phyloP scores from a whole-genome alignment of 2,797 vertebrate genomes.

The Erpetoichthys calabaricus region DNA sequence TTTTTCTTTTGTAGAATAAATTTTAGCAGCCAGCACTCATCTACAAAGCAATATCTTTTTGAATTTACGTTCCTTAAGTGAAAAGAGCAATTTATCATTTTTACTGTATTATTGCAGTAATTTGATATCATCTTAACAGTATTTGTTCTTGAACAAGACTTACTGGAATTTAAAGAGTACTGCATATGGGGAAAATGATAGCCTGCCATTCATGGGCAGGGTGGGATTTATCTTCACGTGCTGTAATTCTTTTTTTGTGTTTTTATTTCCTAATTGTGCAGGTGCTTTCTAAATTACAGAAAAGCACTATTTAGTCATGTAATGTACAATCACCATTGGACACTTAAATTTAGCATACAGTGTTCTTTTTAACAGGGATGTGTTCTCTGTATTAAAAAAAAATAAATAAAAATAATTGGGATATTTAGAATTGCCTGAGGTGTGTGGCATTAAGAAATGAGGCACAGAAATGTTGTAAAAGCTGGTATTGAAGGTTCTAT shows the following conservation, averaged over 20 bases:
- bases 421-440: conserved; percentile 28
- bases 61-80: no score
- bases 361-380: conserved; percentile 18
- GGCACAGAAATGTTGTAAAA: conserved; percentile 34
- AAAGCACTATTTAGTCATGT: conserved; percentile 20
- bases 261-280: conserved; percentile 25
- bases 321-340: conserved; percentile 1
- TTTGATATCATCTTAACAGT: no score
- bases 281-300: conserved; percentile 25
- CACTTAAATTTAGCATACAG: neutral
- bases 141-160: no score
- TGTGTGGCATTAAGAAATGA: conserved; percentile 16
- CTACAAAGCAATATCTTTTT: no score
- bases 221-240: no score
- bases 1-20: no score
- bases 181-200: no score
- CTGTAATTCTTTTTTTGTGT: conserved; percentile 28
- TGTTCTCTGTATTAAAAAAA: conserved; percentile 26
- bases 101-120: no score
- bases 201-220: no score
- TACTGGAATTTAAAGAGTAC: no score
- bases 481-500: conserved; percentile 37
- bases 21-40: no score
- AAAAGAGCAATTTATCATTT: no score
- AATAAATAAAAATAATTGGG: conserved; percentile 31